Evolutionary conservation across 2,888 invertebrate species (phyloP), one percentile per base, ranked within the genome.

Genomic region (Azorinus chamasolen): DNA sequence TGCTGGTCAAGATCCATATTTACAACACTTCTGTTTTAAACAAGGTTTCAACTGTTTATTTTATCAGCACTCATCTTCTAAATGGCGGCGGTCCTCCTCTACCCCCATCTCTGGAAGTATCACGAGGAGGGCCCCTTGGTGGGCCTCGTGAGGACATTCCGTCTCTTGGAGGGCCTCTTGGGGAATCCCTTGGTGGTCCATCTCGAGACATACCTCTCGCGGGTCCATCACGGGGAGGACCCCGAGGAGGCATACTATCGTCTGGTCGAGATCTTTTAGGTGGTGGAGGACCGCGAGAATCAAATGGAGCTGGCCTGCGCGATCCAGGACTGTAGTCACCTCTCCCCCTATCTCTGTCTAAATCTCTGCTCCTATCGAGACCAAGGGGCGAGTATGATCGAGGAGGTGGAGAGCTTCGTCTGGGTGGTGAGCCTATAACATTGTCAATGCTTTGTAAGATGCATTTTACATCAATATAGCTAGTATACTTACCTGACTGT

Each of bases 211-310:
- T 65, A 8, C 63, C 63, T 25, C 80, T 65, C 6, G 79, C 72
- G 20, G 63, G 68, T 22, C 71, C 82, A 20, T 72, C 45, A 18
- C 76, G 39, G 48, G 77, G 70, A 16, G 66, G 68, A n/a, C 78
- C 81, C 45, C 82, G 63, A 8, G 71, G 57, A 22, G 68, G 63
- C 8, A 76, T 50, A 10, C 73, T 58, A 18, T 85, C 87, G 68
- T 85, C 87, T 27, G 85, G 79, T 48, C 88, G 71, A 22, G 88
- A 77, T 25, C 88, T 72, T 73, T 88, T 88, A 6, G 76, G 61
- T 25, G 87, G 87, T 6, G 88, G 87, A 16, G 84, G 83, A 59
- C 83, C 83, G 37, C 87, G 65, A 2, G 83, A 68, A 50, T 86
- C 84, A 54, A 84, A 83, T 2, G 85, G 79, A 10, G 85, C 82